A percentile compares a stretch with the other conserved stretches of the same genome.
These are phyloP conservation scores for Teinopalpus imperialis DNA, from an alignment of 2,888 invertebrate genomes.

Conservation along the genomic window DNA sequence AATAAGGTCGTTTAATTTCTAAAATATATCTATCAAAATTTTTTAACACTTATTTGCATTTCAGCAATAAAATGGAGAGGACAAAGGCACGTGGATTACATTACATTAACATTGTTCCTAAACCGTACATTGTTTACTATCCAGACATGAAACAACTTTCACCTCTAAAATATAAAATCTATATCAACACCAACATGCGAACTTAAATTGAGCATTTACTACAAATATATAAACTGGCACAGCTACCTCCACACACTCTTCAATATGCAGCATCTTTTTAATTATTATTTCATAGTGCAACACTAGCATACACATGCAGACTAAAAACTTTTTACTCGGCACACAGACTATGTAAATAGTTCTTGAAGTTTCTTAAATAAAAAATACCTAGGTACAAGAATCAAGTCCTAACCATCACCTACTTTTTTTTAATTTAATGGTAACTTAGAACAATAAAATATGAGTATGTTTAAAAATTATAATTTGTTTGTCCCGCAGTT, in stretches of 20 bases:
- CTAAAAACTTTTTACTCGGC: neutral
- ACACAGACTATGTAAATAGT: neutral
- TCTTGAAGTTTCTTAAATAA: neutral
- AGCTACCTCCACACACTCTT: neutral
- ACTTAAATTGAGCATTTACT: conserved; percentile 66
- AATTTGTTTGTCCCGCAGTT: neutral
- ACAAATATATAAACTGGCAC: conserved; percentile 23
- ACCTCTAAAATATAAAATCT: conserved; percentile 49
- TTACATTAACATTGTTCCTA: conserved; percentile 20
- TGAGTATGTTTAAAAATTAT: conserved; percentile 2
- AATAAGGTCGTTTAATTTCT: conserved; percentile 68
- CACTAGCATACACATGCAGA: conserved; percentile 4
- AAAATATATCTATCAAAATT: conserved; percentile 71
- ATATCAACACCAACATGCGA: conserved; percentile 45
- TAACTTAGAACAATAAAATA: conserved; percentile 29
- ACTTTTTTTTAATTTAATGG: conserved; percentile 32
- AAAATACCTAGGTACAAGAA: conserved; percentile 1
- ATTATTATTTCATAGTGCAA: neutral
- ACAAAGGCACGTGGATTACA: conserved; percentile 62
- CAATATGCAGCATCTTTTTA: neutral
- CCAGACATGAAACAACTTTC: conserved; percentile 49
- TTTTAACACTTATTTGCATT: conserved; percentile 76
- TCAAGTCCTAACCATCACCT: conserved; percentile 35
- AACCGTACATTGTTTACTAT: conserved; percentile 32
- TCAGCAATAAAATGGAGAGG: conserved; percentile 72